Evolutionary conservation across 92 coral and sea anemone genomes (phyloP), one percentile per base, ranked within the genome.

Genomic region (Palythoa grandiflora): DNA sequence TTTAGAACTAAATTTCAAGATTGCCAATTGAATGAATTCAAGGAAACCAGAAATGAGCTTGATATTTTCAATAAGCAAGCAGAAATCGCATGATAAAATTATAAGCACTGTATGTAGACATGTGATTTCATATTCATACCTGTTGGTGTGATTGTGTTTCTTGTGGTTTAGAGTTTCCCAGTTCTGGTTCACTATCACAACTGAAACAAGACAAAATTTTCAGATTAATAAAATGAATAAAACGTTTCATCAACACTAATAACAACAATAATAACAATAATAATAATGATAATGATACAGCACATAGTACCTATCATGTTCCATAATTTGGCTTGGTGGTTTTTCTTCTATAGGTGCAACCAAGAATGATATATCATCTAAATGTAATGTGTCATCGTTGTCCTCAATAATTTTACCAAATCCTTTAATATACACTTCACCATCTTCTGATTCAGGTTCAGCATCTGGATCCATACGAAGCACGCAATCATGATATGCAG

Each of bases 1-100:
- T 68, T 68, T 68, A 68, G 73, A 68, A 68, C 73, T 68, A 68
- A 68, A 68, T 68, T 68, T 68, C 73, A 68, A 68, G 73, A 68
- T 68, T 68, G 73, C 73, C 37, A 68, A 68, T 68, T 68, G 73
- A 68, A 68, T 68, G 73, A 68, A 68, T 68, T 68, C 73, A 68
- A 68, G 73, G 73, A 68, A 68, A 68, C 73, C 73, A 68, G 73
- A 68, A 68, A 68, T 68, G 73, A 68, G 73, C 73, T 68, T 68
- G 73, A 68, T 68, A 68, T 68, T 68, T 68, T 68, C 73, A 68
- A 68, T 68, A 68, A 68, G 73, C 73, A 57, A 57, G 65, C 65
- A 57, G 65, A 57, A 57, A 57, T 57, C 65, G 65, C 65, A 57
- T 57, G 65, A 57, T 57, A 57, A 57, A 57, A 57, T 57, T 57